Evolutionary conservation across 2,888 invertebrate species (phyloP), one percentile per base, ranked within the genome.

Genomic region (Scotopteryx bipunctaria): DNA sequence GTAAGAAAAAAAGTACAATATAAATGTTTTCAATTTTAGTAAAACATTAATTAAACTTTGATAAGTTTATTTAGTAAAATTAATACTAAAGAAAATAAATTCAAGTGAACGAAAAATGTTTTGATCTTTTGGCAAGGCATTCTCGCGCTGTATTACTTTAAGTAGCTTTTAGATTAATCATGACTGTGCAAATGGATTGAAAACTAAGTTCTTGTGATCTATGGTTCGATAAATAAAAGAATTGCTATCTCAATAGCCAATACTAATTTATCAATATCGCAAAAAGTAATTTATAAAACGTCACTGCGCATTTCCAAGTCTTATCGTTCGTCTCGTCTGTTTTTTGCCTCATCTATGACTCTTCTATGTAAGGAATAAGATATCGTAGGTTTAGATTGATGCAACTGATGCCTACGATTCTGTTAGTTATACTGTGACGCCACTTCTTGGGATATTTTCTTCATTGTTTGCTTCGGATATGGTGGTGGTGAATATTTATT

Each of bases 321-420:
- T 17, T 31, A 49, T 53, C 25, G 23, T 37, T 36, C 29, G 46
- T 33, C 54, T 19, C 50, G 32, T 59, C 55, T 57, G 51, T 54
- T 57, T 53, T 58, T 50, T 55, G 23, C 19, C 16, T 61, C 15
- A 44, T 61, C 61, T 61, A 51, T 57, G 61, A 37, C 46, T 21
- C 40, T 36, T 64, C 65, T 67, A 74, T 73, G 49, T 78, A 77
- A 35, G 49, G 49, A 23, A 32, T 73, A 76, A 65, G 77, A 78
- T 64, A 67, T 67, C 66, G 63, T 63, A 57, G 51, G 54, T 14
- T 17, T 15, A 57, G 63, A 63, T 63, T 63, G 69, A 79, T 74
- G 77, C 64, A 53, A 49, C 60, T 80, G 78, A 81, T 78, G 69
- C 66, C 52, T 41, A 33, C 47, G 46, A 14, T n/a, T 43, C 48